Evolutionary conservation across 1,140 invertebrate species (phyloP).

Genomic region (Pseudomyrmex cubaensis): DNA sequence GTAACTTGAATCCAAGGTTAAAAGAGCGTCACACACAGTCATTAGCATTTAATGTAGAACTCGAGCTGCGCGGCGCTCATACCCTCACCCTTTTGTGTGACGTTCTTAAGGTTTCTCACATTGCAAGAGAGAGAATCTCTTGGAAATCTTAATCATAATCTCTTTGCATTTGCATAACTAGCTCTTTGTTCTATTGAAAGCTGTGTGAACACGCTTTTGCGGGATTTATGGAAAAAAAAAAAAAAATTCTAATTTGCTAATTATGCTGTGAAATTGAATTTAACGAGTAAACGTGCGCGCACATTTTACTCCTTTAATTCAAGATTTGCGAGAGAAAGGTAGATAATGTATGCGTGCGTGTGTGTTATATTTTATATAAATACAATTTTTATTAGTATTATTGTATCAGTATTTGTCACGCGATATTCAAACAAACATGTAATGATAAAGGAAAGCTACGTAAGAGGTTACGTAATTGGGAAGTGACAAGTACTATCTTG

Average conservation of each 20-base stretch:
- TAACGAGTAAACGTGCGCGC: not conserved
- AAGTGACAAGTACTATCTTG: not conserved
- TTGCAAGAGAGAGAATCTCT: not conserved
- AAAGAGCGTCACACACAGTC: not conserved
- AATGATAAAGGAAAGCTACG: no score
- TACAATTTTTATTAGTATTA: not conserved
- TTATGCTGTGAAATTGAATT: slow-evolving; percentile 23
- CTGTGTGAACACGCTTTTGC: slow-evolving; percentile 16
- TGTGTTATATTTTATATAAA: not conserved
- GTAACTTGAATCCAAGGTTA: not conserved
- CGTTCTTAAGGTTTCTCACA: slow-evolving; percentile 33
- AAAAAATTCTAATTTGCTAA: not conserved
- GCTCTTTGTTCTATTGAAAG: slow-evolving; percentile 15
- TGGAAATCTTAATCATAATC: not conserved
- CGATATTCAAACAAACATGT: no score
- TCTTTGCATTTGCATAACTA: not conserved
- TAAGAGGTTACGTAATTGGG: not conserved
- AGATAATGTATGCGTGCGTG: not conserved
- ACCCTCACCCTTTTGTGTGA: not conserved
- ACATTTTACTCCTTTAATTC: not conserved
- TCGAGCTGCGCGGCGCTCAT: not conserved
- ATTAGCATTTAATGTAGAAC: not conserved
- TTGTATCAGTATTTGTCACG: not conserved
- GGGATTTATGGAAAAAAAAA: not conserved
- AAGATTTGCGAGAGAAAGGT: not conserved